Percentiles rank a stretch among this genome's conserved stretches.
Evolutionary conservation across 2,113 vertebrate genomes (phyloP).

Genomic region (Notothenia rossii): DNA sequence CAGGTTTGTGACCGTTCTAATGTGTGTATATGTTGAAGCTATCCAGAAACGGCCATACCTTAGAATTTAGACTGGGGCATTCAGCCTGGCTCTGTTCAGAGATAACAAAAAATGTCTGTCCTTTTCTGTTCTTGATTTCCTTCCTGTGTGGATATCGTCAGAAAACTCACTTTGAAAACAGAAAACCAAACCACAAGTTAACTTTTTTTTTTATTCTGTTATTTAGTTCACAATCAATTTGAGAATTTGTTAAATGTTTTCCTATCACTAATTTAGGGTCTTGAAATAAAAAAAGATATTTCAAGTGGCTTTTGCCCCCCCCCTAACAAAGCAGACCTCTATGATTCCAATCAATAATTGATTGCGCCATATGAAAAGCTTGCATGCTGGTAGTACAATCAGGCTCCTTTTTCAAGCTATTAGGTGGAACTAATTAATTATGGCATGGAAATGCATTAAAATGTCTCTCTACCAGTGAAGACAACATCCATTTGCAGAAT

Average conservation of each 20-base stretch:
- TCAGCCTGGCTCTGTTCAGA: neutral
- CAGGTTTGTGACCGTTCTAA: neutral
- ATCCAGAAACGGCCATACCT: neutral
- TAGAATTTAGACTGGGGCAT: neutral
- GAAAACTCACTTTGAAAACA: too few species aligned
- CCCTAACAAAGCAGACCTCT: constrained; percentile 3
- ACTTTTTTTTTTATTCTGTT: too few species aligned
- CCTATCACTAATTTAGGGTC: neutral
- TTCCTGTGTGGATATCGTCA: neutral
- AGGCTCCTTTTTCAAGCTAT: constrained; percentile 74
- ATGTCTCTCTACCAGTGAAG: constrained; percentile 64
- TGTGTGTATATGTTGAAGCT: neutral
- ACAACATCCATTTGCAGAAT: constrained; percentile 73
- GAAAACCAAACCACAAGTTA: too few species aligned
- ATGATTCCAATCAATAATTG: constrained; percentile 56
- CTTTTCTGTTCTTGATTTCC: neutral
- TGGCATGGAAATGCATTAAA: constrained; percentile 78
- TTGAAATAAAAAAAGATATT: constrained; percentile 16
- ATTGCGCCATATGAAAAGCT: constrained; percentile 56
- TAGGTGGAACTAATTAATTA: constrained; percentile 83
- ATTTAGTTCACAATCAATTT: too few species aligned
- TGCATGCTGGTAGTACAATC: constrained; percentile 74
- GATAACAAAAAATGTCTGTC: too few species aligned
- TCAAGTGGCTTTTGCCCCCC: constrained; percentile 13
- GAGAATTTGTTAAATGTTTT: neutral